Evolutionary conservation across 2,888 invertebrate genomes (phyloP), one percentile per base, ranked within the genome.

Genomic region (Chrysolina haemoptera): DNA sequence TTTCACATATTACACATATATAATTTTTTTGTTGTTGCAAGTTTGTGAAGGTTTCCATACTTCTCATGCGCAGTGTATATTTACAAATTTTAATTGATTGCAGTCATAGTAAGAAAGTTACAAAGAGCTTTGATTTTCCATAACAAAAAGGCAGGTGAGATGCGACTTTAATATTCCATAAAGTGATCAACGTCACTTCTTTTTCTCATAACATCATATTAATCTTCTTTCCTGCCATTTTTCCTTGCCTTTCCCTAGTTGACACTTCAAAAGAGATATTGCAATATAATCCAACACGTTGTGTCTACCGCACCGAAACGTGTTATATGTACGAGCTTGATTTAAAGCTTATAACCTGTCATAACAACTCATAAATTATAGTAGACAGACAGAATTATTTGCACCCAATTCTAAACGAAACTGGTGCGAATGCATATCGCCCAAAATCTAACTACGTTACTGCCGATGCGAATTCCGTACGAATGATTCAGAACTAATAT

Each of bases 291-390:
- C 53, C 53, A 53, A 53, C 53, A 20, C 53, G 53, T 53, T 18
- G 18, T 53, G 53, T 53, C 16, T 18, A 53, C 53, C 53, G 20
- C 53, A 11, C 53, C 16, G 53, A 20, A 53, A 53, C 46, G 53
- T 46, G 65, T 70, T 62, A 27, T 43, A 50, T 46, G 46, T 16
- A 50, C 11, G 27, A 50, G 63, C 70, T 72, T 75, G 71, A 68
- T 75, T 75, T 72, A 75, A 59, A 67, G 70, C 73, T 71, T 62
- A 71, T 76, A 73, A 71, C 71, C 73, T 76, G 76, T 73, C 76
- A 68, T 69, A 68, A 68, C 71, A 68, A 71, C 69, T 69, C 66
- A 71, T 71, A 72, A 76, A 76, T 76, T 73, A 73, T 69, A 64
- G 50, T 12, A 40, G 73, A 12, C 40, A 64, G 53, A 53, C 62